Base-by-base conservation (phyloP, 2,113 vertebrate species). In the Oreochromis tanganicae region DNA sequence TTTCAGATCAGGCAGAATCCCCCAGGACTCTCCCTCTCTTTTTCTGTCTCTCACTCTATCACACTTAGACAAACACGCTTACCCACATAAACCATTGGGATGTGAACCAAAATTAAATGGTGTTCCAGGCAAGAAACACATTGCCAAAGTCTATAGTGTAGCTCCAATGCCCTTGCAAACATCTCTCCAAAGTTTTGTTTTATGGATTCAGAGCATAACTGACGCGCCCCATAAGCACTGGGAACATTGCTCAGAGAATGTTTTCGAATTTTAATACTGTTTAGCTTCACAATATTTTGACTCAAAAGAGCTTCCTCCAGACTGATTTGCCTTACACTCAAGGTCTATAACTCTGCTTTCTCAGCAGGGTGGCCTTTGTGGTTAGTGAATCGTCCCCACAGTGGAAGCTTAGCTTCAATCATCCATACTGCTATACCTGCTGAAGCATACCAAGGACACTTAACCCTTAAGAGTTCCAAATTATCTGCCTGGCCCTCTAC, bases 361-460 rank as follows among this genome's bases (percentile, higher is more conserved):
- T 89, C 90, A 86, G 90, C 89, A 81, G 56, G 88, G 80, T 81
- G 88, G 85, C 86, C 88, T 94, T 91, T 88, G 89, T n/a, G 43
- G 85, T 87, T 85, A 84, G 82, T 82, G 87, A 91, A 79, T 89
- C 34, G 78, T 82, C 52, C 82, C 84, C 54, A 12, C 59, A 52
- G 78, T 10, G 81, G 38, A 89, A 86, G 66, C 87, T 88, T 57
- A n/a, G 68, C 83, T 85, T 89, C 88, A 93, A 80, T 93, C 91
- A 88, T 80, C 87, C 94, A 88, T 83, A 54, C 80, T 61, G 85
- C 48, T 43, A 63, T 82, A 88, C 21, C 83, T 63, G 63, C 86
- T 85, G 90, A 84, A 68, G 93, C 91, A 94, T 85, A 89, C 85
- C 85, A 88, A 89, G 90, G 89, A 87, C 80, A 71, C 79, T 89